Evolutionary conservation across 2,113 vertebrate genomes (phyloP).

Genomic region (Ceyx melanurus): DNA sequence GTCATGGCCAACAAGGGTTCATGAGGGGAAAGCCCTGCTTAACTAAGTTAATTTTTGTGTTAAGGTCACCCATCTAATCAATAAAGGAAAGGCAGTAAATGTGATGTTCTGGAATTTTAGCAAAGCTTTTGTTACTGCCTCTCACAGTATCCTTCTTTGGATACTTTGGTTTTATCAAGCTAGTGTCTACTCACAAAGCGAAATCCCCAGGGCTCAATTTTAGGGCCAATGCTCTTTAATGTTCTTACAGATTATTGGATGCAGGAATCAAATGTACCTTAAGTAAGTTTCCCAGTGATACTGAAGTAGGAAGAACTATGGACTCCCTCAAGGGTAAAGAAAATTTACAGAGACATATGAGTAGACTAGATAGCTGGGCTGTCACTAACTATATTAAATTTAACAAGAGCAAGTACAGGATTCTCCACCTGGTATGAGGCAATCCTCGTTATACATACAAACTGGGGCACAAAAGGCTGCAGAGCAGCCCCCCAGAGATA

Average conservation of each 20-base stretch:
- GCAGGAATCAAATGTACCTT: background rate
- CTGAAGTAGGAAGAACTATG: background rate
- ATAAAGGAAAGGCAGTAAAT: background rate
- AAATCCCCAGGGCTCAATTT: background rate
- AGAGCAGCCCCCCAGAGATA: accelerated
- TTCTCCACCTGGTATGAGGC: accelerated
- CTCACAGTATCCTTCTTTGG: background rate
- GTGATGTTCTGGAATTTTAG: background rate
- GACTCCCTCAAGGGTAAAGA: background rate
- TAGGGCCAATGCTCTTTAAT: background rate
- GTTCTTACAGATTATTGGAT: background rate
- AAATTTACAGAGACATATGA: background rate
- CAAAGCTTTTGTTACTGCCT: background rate
- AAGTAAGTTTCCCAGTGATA: background rate
- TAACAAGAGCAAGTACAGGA: background rate
- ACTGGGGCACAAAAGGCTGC: accelerated
- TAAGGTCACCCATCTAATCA: background rate
- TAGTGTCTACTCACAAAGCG: background rate
- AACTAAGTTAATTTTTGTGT: background rate
- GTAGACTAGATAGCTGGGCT: background rate
- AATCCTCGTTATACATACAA: background rate
- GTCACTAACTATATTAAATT: background rate
- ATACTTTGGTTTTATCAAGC: background rate
- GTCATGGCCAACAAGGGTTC: background rate
- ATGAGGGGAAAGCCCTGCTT: background rate